Evolutionary conservation across 1,140 invertebrate species (phyloP), one percentile per base, ranked within the genome.

Genomic region (Caenorhabditis inopinata): DNA sequence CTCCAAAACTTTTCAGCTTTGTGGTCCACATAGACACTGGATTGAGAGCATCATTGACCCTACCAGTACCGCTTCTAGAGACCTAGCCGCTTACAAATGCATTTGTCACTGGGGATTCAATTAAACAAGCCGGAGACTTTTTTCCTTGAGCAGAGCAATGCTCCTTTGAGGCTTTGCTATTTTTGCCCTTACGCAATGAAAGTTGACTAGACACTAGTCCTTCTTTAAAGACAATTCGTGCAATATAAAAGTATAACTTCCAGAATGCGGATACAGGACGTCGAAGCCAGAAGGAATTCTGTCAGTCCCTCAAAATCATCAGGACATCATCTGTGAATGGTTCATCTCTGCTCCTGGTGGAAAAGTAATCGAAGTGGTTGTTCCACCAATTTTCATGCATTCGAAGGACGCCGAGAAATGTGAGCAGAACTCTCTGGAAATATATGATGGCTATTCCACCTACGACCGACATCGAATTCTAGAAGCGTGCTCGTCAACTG

Each of bases 301-400:
- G 4, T 47, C 45, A 16, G 68, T 79, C 0, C 78, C 78, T n/a
- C 53, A 42, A 12, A 58, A 79, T 16, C 32, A 79, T 1, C 78
- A 74, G 38, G 58, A 79, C 46, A 49, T 53, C 18, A 81, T 48
- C 84, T 88, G 47, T 68, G 75, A 47, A 80, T 83, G 53, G 83
- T 90, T 81, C 49, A 87, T 87, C 78, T 89, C 89, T 51, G 89
- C 87, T 1, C 81, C 88, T 11, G 68, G 80, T 11, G 89, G 89
- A 14, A 88, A 87, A 79, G 77, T 48, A 1, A 84, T 90, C 18
- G 74, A 87, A 12, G 58, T 90, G 3, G 88, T 85, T 1, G 86
- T 90, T 32, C 77, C 81, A 32, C 53, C 45, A n/a, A 27, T 81
- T 7, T 62, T 32, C 23, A 77, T 83, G 58, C 47, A 27, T 6